These are phyloP conservation scores for Pithys albifrons DNA, from an alignment of 2,113 vertebrate genomes.

Conservation along the genomic window DNA sequence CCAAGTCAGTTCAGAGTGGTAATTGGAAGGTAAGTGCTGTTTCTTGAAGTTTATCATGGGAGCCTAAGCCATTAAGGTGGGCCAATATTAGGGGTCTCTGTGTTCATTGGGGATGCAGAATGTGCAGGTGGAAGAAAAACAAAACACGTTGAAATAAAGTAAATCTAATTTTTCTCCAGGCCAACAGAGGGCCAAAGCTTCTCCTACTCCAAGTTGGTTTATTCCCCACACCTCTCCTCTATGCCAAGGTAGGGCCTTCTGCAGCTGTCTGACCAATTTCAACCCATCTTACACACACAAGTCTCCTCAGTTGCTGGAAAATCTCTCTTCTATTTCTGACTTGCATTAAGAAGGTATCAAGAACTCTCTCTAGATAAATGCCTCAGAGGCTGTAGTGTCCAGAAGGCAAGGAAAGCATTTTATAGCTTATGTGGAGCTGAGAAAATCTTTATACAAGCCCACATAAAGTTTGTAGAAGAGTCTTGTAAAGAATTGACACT, in stretches of 20 bases:
- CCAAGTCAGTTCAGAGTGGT: background rate
- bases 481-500: background rate
- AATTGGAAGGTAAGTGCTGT: conserved; percentile 1
- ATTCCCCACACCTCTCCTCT: background rate
- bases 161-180: background rate
- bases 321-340: background rate
- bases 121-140: background rate
- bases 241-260: background rate
- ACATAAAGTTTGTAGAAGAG: background rate
- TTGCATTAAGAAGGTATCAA: background rate
- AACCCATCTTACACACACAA: background rate
- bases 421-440: background rate
- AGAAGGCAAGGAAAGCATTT: background rate
- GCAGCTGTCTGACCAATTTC: background rate
- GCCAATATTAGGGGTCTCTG: background rate
- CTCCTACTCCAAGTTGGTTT: background rate
- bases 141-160: background rate
- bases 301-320: background rate
- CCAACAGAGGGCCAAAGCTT: background rate
- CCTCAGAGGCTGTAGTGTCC: background rate
- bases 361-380: background rate
- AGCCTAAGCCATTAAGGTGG: background rate
- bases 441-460: background rate
- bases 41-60: background rate
- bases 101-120: background rate